phyloP scores from a whole-genome alignment of 64 coral and sea anemone genomes.

The Astreopora myriophthalma region DNA sequence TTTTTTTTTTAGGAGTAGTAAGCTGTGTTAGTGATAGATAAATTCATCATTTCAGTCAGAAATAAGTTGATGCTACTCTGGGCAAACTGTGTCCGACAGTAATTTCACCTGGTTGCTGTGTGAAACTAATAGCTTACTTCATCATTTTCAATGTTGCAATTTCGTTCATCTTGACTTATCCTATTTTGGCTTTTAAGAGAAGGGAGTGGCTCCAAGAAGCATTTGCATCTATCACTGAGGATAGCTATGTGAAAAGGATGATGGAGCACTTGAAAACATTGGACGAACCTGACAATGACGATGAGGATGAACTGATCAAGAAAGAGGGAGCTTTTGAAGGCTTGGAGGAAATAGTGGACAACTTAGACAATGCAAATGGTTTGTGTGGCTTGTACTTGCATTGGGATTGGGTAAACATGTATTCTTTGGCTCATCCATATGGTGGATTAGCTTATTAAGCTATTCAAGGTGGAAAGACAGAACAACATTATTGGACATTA shows the following conservation, averaged over 20 bases:
- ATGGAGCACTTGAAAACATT: conserved; percentile 33
- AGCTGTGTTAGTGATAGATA: too few species aligned
- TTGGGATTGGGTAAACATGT: background rate
- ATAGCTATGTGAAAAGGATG: conserved; percentile 70
- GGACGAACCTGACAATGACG: background rate
- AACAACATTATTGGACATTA: too few species aligned
- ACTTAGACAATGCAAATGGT: conserved; percentile 79
- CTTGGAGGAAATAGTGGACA: conserved; percentile 43
- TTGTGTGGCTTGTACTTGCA: background rate
- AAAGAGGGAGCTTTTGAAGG: conserved; percentile 57
- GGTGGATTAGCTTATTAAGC: background rate
- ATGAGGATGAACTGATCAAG: conserved; percentile 28
- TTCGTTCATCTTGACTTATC: background rate
- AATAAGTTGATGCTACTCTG: too few species aligned
- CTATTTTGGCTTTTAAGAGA: conserved; percentile 14
- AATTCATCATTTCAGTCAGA: too few species aligned
- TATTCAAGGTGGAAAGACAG: too few species aligned
- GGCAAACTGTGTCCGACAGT: too few species aligned
- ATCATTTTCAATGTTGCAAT: background rate
- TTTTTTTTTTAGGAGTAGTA: too few species aligned
- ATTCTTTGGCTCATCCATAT: background rate
- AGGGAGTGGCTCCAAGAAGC: conserved; percentile 57
- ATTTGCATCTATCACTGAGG: conserved; percentile 45
- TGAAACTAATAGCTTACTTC: too few species aligned
- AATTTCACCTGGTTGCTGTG: too few species aligned